phyloP scores from a whole-genome alignment of 2,113 vertebrate genomes.

The Acanthisitta chloris region DNA sequence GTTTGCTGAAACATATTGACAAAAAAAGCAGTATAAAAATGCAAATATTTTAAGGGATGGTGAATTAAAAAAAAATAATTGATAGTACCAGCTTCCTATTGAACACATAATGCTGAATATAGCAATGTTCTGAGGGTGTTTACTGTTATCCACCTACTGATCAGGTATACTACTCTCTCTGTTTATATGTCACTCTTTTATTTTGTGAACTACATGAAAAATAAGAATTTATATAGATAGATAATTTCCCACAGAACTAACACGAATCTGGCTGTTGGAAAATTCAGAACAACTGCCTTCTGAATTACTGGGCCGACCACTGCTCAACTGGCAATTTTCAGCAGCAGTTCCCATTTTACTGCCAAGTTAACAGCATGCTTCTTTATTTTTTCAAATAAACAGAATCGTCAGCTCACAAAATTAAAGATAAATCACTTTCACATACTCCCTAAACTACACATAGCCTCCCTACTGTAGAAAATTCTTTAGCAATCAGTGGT shows the following conservation, averaged over 20 bases:
- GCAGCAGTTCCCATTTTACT: neutral
- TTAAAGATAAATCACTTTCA: neutral
- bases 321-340: neutral
- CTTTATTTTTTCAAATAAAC: neutral
- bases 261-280: neutral
- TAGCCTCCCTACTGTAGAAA: neutral
- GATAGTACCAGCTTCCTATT: neutral
- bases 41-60: neutral
- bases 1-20: neutral
- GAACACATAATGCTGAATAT: neutral
- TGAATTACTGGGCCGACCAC: neutral
- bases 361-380: neutral
- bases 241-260: neutral
- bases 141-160: neutral
- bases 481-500: neutral
- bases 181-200: neutral
- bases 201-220: neutral
- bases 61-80: neutral
- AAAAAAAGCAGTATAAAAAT: neutral
- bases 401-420: neutral
- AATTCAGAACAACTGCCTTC: neutral
- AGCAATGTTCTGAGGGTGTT: fast-evolving
- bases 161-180: neutral
- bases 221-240: neutral
- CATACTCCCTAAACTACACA: neutral